Evolutionary conservation across 2,797 vertebrate genomes (phyloP), one percentile per base, ranked within the genome.

Genomic region (Pseudochaenichthys georgianus): DNA sequence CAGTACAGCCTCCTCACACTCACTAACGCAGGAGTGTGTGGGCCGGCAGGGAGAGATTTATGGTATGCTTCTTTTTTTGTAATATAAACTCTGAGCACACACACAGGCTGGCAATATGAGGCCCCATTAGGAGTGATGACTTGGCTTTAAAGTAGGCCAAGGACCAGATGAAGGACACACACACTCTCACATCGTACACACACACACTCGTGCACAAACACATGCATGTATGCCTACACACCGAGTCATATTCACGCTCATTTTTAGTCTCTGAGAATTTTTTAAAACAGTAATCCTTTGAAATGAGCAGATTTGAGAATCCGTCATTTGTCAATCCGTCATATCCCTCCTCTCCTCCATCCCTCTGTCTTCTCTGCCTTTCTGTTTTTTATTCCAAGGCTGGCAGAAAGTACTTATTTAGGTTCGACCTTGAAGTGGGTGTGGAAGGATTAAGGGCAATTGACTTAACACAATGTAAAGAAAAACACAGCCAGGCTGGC

Each of bases 121-220:
- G 61, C 80, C 88, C 74, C 81, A 46, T 50, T 38, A 66, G 88
- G 71, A 67, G 76, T 84, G 88, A 92, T 88, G 88, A 93, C 90
- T 92, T 87, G 84, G 85, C 87, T 91, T 84, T 87, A 90, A 93
- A 93, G 81, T 94, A 93, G 92, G 92, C 84, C 92, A 93, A 89
- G 88, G 89, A 88, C 92, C 83, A 83, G 84, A 90, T 88, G 87
- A 89, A 92, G 87, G 84, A 89, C 82, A 72, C 57, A 66, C 73
- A 75, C 58, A 68, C 65, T 34, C 72, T 63, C 43, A 46, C 53
- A 51, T 58, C 63, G 57, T 21, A 72, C 57, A 66, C 73, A 23
- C 23, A 34, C 55, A 64, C 59, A 16, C 51, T 64, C 70, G 73
- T 9, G n/a, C 38, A 68, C 12, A 21, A 21, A 58, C 72, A 60